Evolutionary conservation across 2,113 vertebrate species (phyloP).

Genomic region (Xiphophorus hellerii): DNA sequence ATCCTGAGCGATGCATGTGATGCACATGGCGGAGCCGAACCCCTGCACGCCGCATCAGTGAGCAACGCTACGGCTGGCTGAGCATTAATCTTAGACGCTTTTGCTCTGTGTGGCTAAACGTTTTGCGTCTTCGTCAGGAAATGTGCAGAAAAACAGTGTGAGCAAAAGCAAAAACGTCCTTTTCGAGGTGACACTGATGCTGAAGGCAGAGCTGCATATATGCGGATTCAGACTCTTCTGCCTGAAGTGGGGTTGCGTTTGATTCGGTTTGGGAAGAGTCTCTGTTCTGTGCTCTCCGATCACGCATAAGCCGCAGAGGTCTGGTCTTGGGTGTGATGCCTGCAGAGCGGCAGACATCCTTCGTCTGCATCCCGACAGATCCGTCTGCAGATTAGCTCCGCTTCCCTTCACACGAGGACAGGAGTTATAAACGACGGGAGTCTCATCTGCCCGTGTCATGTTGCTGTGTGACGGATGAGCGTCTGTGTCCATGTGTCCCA

Average conservation of each 20-base stretch:
- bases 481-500: constrained; percentile 30
- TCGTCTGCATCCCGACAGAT: constrained; percentile 49
- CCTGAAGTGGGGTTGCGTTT: constrained; percentile 1
- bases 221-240: neutral
- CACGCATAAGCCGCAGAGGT: constrained; percentile 38
- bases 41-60: constrained; percentile 18
- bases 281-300: constrained; percentile 34
- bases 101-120: constrained; percentile 14
- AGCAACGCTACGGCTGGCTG: constrained; percentile 8
- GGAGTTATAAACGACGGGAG: constrained; percentile 45
- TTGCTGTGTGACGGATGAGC: constrained; percentile 53
- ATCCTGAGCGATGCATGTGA: constrained; percentile 14
- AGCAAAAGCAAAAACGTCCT: neutral
- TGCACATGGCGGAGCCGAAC: constrained; percentile 11
- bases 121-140: constrained; percentile 23
- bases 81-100: constrained; percentile 14
- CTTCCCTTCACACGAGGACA: constrained; percentile 39
- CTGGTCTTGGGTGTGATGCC: constrained; percentile 49
- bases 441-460: constrained; percentile 32
- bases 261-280: constrained; percentile 14
- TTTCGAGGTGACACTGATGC: constrained; percentile 39
- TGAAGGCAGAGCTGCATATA: constrained; percentile 29
- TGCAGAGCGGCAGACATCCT: constrained; percentile 46
- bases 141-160: constrained; percentile 8
- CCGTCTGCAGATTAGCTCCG: constrained; percentile 46